Percentiles rank a stretch among this genome's conserved stretches.
These are phyloP conservation scores for Stenodera caucasica DNA, from an alignment of 2,888 invertebrate species.

Conservation along the genomic window DNA sequence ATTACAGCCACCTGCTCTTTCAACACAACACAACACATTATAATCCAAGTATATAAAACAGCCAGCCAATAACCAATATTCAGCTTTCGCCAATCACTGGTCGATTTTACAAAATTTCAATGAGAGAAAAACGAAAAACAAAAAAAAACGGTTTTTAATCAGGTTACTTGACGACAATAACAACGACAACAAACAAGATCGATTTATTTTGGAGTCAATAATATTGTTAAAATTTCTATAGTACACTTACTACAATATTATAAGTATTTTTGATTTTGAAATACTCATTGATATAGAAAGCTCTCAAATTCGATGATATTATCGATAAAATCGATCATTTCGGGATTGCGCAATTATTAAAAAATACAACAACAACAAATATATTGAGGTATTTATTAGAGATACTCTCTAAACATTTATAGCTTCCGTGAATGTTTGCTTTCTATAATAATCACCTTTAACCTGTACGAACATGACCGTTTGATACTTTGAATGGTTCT, in stretches of 20 bases:
- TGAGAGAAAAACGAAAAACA: constrained; percentile 22
- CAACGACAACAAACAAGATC: not conserved
- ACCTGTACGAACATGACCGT: constrained; percentile 25
- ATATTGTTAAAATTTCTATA: not conserved
- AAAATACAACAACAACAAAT: constrained; percentile 2
- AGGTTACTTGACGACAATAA: constrained; percentile 17
- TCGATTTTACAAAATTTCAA: constrained; percentile 25
- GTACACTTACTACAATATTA: not conserved
- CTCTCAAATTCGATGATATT: constrained; percentile 1
- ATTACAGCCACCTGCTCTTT: constrained; percentile 37
- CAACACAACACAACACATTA: constrained; percentile 18
- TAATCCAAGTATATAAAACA: not conserved
- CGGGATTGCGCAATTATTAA: not conserved
- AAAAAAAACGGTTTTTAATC: constrained; percentile 7
- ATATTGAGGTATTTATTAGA: constrained; percentile 10
- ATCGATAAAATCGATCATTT: not conserved
- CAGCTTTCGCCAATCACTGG: constrained; percentile 39
- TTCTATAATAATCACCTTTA: constrained; percentile 30
- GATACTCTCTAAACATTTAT: constrained; percentile 17
- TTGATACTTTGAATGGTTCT: not conserved
- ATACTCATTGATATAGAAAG: not conserved
- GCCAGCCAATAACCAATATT: constrained; percentile 27
- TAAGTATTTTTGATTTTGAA: not conserved
- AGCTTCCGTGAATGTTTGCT: constrained; percentile 30
- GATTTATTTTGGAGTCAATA: not conserved